These are phyloP conservation scores for Meandrusa payeni DNA, from an alignment of 2,888 invertebrate genomes.

Conservation along the genomic window DNA sequence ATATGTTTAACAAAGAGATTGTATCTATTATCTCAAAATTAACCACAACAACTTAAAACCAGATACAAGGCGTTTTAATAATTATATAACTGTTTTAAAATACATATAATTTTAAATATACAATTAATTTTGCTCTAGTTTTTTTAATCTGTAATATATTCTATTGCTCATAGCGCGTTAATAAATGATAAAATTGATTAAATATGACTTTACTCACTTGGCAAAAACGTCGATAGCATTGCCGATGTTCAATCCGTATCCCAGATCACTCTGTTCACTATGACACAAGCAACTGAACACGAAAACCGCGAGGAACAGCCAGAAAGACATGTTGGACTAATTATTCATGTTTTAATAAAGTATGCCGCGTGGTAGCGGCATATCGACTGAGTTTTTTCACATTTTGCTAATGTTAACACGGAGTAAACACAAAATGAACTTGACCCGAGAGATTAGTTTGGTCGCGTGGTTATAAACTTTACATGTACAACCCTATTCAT, in stretches of 20 bases:
- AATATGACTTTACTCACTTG: constrained; percentile 52
- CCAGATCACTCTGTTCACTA: constrained; percentile 56
- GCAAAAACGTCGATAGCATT: constrained; percentile 72
- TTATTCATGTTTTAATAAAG: constrained; percentile 31
- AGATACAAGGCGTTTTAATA: neutral
- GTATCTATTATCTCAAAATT: neutral
- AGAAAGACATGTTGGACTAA: constrained; percentile 39
- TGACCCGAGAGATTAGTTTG: constrained; percentile 67
- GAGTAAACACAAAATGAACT: constrained; percentile 66
- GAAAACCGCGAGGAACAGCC: constrained; percentile 40
- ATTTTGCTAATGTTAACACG: constrained; percentile 64
- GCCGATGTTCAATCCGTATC: constrained; percentile 64
- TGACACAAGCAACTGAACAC: constrained; percentile 45
- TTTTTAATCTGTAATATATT: no score
- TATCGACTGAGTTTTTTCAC: constrained; percentile 65
- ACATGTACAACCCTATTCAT: constrained; percentile 22
- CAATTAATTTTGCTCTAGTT: no score
- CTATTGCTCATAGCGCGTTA: no score
- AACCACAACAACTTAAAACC: constrained; percentile 1
- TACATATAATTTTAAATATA: no score
- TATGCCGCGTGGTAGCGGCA: constrained; percentile 43
- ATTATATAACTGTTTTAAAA: no score
- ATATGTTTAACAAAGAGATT: constrained; percentile 6
- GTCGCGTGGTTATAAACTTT: constrained; percentile 36
- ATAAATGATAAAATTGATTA: no score